phyloP scores from a whole-genome alignment of 2,797 vertebrate genomes.

The Spea hammondii region DNA sequence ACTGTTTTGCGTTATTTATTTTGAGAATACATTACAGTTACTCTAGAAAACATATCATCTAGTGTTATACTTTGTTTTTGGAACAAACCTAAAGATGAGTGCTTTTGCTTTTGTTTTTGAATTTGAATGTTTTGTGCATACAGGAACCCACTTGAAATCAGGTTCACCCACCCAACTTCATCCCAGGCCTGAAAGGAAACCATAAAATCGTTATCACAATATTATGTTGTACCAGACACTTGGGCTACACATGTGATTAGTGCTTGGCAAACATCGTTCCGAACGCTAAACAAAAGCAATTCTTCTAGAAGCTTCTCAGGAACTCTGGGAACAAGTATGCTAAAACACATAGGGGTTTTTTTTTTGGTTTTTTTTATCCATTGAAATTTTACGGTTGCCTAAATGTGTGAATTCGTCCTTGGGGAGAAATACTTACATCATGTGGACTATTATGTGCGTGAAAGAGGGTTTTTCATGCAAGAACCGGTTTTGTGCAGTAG shows the following conservation, averaged over 20 bases:
- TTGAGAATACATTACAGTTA: too few species aligned
- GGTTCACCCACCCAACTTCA: conserved; percentile 19
- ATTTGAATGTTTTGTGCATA: conserved; percentile 10
- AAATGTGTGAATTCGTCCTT: too few species aligned
- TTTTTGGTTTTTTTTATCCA: too few species aligned
- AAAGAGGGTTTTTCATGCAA: too few species aligned
- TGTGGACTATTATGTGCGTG: too few species aligned
- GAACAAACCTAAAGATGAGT: not conserved
- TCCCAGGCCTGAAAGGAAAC: conserved; percentile 42
- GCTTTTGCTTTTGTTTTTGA: conserved; percentile 10
- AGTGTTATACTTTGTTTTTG: not conserved
- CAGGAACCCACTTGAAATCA: conserved; percentile 21
- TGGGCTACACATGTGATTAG: conserved; percentile 31
- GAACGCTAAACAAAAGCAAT: conserved; percentile 43
- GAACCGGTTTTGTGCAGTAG: too few species aligned
- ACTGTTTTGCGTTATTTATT: too few species aligned
- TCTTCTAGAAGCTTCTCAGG: conserved; percentile 26
- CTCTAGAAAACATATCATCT: too few species aligned
- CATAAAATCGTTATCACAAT: conserved; percentile 51
- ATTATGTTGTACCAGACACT: conserved; percentile 37
- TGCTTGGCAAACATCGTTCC: conserved; percentile 39
- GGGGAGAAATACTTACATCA: too few species aligned
- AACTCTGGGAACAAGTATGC: not conserved
- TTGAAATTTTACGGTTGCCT: too few species aligned
- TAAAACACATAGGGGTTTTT: too few species aligned